phyloP scores from a whole-genome alignment of 2,797 vertebrate species.

The Psittacula echo region DNA sequence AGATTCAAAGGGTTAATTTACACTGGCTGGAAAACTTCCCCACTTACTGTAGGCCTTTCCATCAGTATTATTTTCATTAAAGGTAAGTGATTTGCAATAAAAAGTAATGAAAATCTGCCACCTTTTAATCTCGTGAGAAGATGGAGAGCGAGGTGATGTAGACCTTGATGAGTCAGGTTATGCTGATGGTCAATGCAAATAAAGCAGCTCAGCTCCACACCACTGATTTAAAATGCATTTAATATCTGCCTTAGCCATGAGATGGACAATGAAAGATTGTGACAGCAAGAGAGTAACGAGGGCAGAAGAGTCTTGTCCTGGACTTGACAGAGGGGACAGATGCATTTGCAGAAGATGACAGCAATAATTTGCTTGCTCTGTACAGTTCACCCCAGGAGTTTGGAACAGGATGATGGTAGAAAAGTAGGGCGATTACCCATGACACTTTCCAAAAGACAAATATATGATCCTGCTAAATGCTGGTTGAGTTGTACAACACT shows the following conservation, averaged over 20 bases:
- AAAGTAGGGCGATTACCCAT: neutral
- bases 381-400: neutral
- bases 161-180: neutral
- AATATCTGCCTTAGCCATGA: neutral
- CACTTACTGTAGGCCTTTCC: neutral
- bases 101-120: neutral
- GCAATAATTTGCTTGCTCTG: constrained; percentile 1
- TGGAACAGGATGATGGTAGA: neutral
- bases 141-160: neutral
- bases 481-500: neutral
- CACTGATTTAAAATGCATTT: neutral
- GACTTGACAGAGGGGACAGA: neutral
- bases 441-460: neutral
- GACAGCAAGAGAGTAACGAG: neutral
- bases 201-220: neutral
- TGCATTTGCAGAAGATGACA: constrained; percentile 20
- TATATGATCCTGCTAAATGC: neutral
- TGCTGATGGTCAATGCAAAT: neutral
- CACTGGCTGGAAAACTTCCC: neutral
- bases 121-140: neutral
- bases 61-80: neutral
- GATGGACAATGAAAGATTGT: neutral
- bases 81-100: neutral
- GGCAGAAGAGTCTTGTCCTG: neutral
- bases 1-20: neutral